Evolutionary conservation across 2,888 invertebrate genomes (phyloP), one percentile per base, ranked within the genome.

Genomic region (Athripsodes cinereus): DNA sequence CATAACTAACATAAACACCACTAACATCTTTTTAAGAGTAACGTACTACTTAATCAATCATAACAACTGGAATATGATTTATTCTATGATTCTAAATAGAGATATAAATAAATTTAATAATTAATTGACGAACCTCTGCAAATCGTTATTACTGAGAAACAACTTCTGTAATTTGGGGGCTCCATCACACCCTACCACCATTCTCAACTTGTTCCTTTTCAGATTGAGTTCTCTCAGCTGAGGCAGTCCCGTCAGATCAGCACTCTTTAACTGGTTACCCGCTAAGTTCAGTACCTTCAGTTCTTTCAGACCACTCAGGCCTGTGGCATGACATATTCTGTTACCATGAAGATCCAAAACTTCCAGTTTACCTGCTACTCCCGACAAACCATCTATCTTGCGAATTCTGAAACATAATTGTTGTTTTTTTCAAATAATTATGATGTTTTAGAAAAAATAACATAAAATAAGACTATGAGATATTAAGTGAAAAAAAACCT

Each of bases 321-420:
- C 90, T 22, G 79, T 80, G 19, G 92, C 83, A 71, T 86, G 86
- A 31, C 79, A 75, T 65, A 96, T 90, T 74, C 92, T 88, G 74
- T 96, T 96, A 26, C 95, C 95, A 72, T 96, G 96, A 64, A 96
- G 79, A 75, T 96, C 96, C 62, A 96, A 75, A 10, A 96, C 94
- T 74, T 96, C 93, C 62, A 96, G 73, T 66, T 92, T 90, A 22
- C 80, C 70, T 26, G 80, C 70, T 53, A 92, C 74, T 61, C 78
- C 80, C 61, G 85, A 81, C 57, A 93, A 74, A 1, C 89, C 88
- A 72, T 92, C 91, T 62, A 92, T 88, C 69, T 83, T 82, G 68
- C 83, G 87, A 59, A 92, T 86, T 72, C 91, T 89, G 73, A 52
- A 80, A 44, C 5, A 26, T 6, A 26, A 26, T 26, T 26, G 26